Evolutionary conservation across 2,113 vertebrate genomes (phyloP).

Genomic region (Cheirogaleus medius): DNA sequence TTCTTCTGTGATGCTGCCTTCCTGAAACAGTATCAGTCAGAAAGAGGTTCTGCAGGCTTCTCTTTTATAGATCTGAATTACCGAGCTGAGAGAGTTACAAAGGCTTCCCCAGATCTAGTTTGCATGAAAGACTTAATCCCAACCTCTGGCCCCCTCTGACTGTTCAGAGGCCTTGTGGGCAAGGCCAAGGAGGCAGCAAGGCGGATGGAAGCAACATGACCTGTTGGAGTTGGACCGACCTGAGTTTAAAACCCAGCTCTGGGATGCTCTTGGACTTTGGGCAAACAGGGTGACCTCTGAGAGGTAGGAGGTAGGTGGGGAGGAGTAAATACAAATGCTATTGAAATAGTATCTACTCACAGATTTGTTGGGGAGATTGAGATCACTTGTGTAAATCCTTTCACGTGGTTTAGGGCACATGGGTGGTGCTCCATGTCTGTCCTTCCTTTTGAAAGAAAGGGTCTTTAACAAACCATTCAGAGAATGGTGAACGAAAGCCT

Average conservation of each 20-base stretch:
- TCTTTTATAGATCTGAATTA: background rate
- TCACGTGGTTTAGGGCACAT: fast-evolving
- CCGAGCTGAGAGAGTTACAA: background rate
- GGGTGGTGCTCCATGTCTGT: fast-evolving
- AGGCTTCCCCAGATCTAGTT: background rate
- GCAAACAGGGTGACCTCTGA: background rate
- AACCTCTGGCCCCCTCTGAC: background rate
- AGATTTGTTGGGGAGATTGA: background rate
- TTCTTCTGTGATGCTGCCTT: background rate
- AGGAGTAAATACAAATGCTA: background rate
- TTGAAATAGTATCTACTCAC: background rate
- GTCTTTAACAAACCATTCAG: background rate
- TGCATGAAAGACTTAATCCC: background rate
- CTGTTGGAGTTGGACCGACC: background rate
- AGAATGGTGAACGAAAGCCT: constrained; percentile 48
- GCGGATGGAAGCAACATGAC: background rate
- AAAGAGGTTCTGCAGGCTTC: background rate
- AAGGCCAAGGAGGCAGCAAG: background rate
- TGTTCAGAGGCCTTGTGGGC: background rate
- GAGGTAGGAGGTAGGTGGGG: background rate
- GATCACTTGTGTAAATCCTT: background rate
- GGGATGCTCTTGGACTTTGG: background rate
- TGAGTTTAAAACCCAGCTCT: background rate
- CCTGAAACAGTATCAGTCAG: background rate
- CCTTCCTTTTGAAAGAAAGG: background rate